Conservation (phyloP, 2,888 invertebrate genomes). For the Agrotis exclamationis region DNA sequence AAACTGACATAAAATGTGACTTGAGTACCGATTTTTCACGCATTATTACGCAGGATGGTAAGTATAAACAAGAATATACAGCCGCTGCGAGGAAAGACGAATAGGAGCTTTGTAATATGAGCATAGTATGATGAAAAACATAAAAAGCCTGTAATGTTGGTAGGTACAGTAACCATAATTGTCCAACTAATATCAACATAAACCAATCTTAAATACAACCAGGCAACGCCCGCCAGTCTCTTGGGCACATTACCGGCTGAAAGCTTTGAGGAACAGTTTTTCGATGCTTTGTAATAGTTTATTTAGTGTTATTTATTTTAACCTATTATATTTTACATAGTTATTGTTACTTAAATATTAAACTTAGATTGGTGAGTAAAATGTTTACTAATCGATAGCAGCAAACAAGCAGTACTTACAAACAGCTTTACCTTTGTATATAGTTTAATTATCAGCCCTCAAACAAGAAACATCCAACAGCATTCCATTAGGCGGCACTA, state of each 20-base stretch:
- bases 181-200: too few species aligned
- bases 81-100: conserved; percentile 26
- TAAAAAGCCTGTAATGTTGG: neutral
- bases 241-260: too few species aligned
- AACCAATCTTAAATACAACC: too few species aligned
- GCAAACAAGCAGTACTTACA: too few species aligned
- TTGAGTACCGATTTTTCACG: conserved; percentile 67
- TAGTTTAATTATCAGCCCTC: conserved; percentile 33
- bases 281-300: too few species aligned
- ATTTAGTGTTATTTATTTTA: too few species aligned
- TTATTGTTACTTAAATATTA: too few species aligned
- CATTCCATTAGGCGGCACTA: conserved; percentile 34
- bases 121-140: neutral
- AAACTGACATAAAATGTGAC: conserved; percentile 65
- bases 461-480: conserved; percentile 9
- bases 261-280: too few species aligned
- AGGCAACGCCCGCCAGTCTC: too few species aligned
- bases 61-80: conserved; percentile 56
- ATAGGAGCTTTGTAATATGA: conserved; percentile 28
- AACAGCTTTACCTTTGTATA: neutral
- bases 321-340: too few species aligned
- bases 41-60: conserved; percentile 63
- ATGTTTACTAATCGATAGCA: neutral
- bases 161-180: neutral
- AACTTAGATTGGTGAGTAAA: neutral